Base-by-base conservation (phyloP, 2,797 vertebrate genomes). In the Molossus alvarezi region DNA sequence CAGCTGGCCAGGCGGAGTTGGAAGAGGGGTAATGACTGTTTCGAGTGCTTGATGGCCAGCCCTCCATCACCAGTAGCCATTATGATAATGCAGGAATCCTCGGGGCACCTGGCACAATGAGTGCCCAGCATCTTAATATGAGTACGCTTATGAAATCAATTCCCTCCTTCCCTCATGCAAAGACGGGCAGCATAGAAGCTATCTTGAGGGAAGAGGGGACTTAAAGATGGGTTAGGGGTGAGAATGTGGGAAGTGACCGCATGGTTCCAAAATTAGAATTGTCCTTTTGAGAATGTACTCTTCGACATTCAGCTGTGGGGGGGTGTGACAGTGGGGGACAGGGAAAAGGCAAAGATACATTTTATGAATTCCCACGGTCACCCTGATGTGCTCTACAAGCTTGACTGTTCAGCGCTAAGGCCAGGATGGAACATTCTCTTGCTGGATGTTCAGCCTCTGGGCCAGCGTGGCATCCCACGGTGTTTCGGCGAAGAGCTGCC, bases 181-280 rank as follows among this genome's bases (percentile, higher is more conserved):
- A 57, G 82, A 27, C n/a, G 82, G n/a, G 94, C 73, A 93, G 83
- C 79, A 83, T 80, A 72, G 90, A 95, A 76, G 27, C 58, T 71
- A 3, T 79, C 72, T 96, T 48, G 5, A 62, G 27, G 73, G 58
- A 15, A 75, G 41, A 90, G 64, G 85, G 86, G 69, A 72, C 53
- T 75, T 83, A 91, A 90, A n/a, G 51, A 83, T 81, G 27, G 69
- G 53, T 60, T 58, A n/a, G 25, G 76, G 71, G 60, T 92, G 69
- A 91, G 67, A 55, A 18, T 82, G 27, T 93, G 55, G 53, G 65
- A 88, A 77, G 64, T 72, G 88, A 90, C 86, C 51, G 79, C 45
- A 82, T 90, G 90, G 85, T 76, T 85, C 73, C 25, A 76, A 94
- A 95, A 95, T 95, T 90, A 93, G 86, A 95, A 90, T 60, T 64